Percentiles rank a stretch among this genome's conserved stretches.
Conservation (phyloP, 2,797 vertebrate genomes). For the Acanthurus leucopareius region DNA sequence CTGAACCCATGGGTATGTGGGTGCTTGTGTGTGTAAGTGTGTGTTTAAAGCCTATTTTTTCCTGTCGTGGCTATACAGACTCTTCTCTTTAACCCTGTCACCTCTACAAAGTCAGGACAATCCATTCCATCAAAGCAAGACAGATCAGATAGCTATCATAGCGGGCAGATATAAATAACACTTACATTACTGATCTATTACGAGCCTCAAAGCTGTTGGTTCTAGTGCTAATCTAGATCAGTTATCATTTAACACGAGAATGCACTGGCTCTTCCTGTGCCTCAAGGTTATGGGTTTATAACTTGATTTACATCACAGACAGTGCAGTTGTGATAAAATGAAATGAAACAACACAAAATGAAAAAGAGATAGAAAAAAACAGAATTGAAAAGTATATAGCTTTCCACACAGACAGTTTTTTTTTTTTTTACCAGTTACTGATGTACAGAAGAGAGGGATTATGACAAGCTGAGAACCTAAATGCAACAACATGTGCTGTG, state of each 20-base stretch:
- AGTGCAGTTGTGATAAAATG: not conserved
- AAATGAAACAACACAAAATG: not conserved
- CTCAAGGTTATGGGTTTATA: slow-evolving; percentile 30
- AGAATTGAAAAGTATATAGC: not conserved
- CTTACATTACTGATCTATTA: slow-evolving; percentile 37
- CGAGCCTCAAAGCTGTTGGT: slow-evolving; percentile 16
- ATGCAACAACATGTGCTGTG: slow-evolving; percentile 28
- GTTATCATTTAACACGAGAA: slow-evolving; percentile 22
- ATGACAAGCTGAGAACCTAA: slow-evolving; percentile 10
- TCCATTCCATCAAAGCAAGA: slow-evolving; percentile 47
- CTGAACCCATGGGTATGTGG: slow-evolving; percentile 28
- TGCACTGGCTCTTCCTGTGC: slow-evolving; percentile 20
- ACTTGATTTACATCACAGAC: slow-evolving; percentile 21
- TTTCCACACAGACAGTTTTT: not conserved
- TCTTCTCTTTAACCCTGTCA: slow-evolving; percentile 62
- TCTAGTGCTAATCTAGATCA: slow-evolving; percentile 36
- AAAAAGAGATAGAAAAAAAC: not conserved
- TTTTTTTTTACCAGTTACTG: slow-evolving; percentile 1
- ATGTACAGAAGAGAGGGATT: slow-evolving; percentile 7
- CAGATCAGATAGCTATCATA: slow-evolving; percentile 39
- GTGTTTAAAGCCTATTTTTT: slow-evolving; percentile 42
- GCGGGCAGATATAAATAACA: slow-evolving; percentile 42
- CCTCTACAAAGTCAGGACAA: slow-evolving; percentile 52
- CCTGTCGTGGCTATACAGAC: slow-evolving; percentile 43
- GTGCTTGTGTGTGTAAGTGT: slow-evolving; percentile 13